Evolutionary conservation across 2,113 vertebrate species (phyloP).

Genomic region (Zosterops lateralis): DNA sequence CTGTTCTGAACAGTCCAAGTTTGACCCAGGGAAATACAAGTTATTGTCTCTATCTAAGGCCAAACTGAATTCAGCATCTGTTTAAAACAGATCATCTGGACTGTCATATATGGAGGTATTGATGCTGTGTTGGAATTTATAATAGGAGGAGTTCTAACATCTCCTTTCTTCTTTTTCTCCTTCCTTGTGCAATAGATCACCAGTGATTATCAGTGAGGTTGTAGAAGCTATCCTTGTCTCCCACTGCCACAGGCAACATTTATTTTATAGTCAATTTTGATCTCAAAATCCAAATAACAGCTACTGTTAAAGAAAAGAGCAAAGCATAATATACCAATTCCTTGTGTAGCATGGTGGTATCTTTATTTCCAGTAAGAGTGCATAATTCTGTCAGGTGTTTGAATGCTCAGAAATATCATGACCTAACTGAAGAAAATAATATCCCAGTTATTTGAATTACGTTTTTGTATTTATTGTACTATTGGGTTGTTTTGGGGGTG

Average conservation of each 20-base stretch:
- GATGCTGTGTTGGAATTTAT: background rate
- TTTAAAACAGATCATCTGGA: background rate
- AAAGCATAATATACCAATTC: background rate
- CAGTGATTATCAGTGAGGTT: background rate
- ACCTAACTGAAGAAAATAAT: background rate
- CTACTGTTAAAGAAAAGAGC: background rate
- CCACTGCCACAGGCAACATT: background rate
- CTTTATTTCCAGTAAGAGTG: background rate
- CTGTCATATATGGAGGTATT: background rate
- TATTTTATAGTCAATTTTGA: background rate
- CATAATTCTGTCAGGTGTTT: background rate
- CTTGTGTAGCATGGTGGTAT: fast-evolving
- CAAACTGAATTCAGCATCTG: background rate
- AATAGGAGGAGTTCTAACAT: background rate
- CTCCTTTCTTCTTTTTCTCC: background rate
- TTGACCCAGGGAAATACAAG: background rate
- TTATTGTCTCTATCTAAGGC: background rate
- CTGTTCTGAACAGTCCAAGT: background rate
- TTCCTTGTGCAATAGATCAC: background rate
- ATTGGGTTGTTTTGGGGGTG: background rate
- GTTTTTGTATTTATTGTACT: background rate
- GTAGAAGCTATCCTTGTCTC: background rate
- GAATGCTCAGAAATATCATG: background rate
- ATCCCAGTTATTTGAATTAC: background rate
- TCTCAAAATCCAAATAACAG: background rate